Base-by-base conservation (phyloP, 2,113 vertebrate genomes). In the Pterocles gutturalis region DNA sequence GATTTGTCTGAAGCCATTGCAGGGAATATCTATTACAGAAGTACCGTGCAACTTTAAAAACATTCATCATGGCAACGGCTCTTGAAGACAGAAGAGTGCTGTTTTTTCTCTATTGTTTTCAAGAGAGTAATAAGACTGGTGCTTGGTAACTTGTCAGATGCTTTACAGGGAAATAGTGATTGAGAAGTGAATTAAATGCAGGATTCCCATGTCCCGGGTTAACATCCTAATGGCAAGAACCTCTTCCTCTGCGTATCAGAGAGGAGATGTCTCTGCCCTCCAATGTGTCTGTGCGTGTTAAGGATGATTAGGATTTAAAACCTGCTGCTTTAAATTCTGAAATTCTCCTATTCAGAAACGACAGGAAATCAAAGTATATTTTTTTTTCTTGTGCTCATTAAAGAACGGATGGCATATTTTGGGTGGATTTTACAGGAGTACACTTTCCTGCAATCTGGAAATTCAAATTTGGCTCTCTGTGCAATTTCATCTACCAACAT, bases 231-330 rank as follows among this genome's bases (percentile, higher is more conserved):
- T 15, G 51, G 7, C 33, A 72, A 24, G 17, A 87, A 67, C 28
- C 10, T 53, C 87, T 73, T 64, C 29, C 33, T 43, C 65, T 53
- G 22, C 48, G 13, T 55, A 7, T 75, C 36, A 51, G 38, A 51
- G 48, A 81, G 36, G 31, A 82, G 29, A 46, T 29, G 11, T 41
- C 34, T 51, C 55, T 78, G 64, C 11, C 25, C 15, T 58, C 36
- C 33, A 25, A 2, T 13, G 26, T 65, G 53, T 55, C 65, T 1
- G 0, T 9, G 41, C 0, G 0, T 31, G 51, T 41, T 41, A 75
- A 71, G 20, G 14, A 25, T 55, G n/a, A 58, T 14, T 28, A 73
- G 80, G 38, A 51, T 11, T 53, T 46, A 65, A 69, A 92, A 26
- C 5, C 28, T 45, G 21, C 18, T 14, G 54, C 22, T 90, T 62